Percentiles rank a stretch among this genome's conserved stretches.
Conservation (phyloP, 2,888 invertebrate genomes). For the Temnothorax ravouxi region DNA sequence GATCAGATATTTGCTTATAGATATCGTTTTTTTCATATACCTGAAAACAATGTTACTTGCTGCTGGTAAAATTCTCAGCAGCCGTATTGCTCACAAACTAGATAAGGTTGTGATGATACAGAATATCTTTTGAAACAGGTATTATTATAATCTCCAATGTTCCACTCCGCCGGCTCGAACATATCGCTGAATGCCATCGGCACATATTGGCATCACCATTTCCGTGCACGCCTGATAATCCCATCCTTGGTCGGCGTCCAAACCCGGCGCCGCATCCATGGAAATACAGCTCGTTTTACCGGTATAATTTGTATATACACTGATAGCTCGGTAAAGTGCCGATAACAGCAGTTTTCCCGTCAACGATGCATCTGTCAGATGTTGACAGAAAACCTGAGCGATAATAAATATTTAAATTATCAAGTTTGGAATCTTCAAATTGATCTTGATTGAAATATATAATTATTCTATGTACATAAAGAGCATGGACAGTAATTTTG, state of each 20-base stretch:
- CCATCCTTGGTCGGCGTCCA: slow-evolving; percentile 92
- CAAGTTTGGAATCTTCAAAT: background rate
- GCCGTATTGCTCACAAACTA: slow-evolving; percentile 93
- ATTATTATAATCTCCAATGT: slow-evolving; percentile 89
- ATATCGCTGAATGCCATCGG: slow-evolving; percentile 92
- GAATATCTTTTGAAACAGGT: slow-evolving; percentile 91
- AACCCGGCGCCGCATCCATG: slow-evolving; percentile 87
- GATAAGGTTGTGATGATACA: slow-evolving; percentile 90
- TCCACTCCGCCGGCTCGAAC: slow-evolving; percentile 93
- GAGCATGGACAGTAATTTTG: background rate
- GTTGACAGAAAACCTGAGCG: slow-evolving; percentile 87
- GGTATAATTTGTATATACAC: slow-evolving; percentile 94
- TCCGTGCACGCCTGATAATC: slow-evolving; percentile 96
- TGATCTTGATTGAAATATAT: background rate
- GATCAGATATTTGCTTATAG: background rate
- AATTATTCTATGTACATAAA: background rate
- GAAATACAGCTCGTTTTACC: slow-evolving; percentile 91
- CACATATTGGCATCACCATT: slow-evolving; percentile 98
- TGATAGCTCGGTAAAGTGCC: slow-evolving; percentile 90
- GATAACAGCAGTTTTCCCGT: slow-evolving; percentile 76
- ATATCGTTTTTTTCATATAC: slow-evolving; percentile 63
- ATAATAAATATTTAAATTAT: background rate
- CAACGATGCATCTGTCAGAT: slow-evolving; percentile 82
- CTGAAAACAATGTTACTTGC: slow-evolving; percentile 91
- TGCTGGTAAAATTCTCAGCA: slow-evolving; percentile 90